Conservation (phyloP, 2,888 invertebrate species). For the Agrotis segetum region DNA sequence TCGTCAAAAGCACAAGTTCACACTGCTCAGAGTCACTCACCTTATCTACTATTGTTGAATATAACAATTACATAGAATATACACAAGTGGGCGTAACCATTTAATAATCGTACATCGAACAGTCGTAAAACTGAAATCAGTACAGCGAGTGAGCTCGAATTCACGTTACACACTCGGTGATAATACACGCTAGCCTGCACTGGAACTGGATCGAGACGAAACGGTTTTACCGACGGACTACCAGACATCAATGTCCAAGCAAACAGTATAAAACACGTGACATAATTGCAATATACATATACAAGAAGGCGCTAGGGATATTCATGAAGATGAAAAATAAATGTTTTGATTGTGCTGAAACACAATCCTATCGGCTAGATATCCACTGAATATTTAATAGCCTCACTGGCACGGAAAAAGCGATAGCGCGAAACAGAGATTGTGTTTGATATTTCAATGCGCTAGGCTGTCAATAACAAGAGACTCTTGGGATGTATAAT, state of each 20-base stretch:
- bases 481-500: background rate
- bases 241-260: constrained; percentile 20
- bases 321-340: constrained; percentile 50
- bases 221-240: constrained; percentile 28
- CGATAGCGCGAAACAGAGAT: constrained; percentile 30
- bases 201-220: constrained; percentile 52
- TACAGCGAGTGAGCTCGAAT: constrained; percentile 28
- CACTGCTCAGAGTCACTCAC: constrained; percentile 19
- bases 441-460: constrained; percentile 30
- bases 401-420: constrained; percentile 48
- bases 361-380: constrained; percentile 54
- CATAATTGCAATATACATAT: background rate
- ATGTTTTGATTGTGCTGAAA: constrained; percentile 46
- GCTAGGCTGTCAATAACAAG: constrained; percentile 3
- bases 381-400: constrained; percentile 48
- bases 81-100: constrained; percentile 34
- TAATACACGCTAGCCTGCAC: constrained; percentile 25
- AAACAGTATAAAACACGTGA: constrained; percentile 19
- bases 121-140: constrained; percentile 40
- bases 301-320: constrained; percentile 37
- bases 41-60: constrained; percentile 33
- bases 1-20: constrained; percentile 11
- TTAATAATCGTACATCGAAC: constrained; percentile 31
- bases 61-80: constrained; percentile 19
- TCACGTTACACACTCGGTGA: constrained; percentile 33